Base-by-base conservation (phyloP, 2,888 invertebrate species). In the Macrosoma leucophasiata region DNA sequence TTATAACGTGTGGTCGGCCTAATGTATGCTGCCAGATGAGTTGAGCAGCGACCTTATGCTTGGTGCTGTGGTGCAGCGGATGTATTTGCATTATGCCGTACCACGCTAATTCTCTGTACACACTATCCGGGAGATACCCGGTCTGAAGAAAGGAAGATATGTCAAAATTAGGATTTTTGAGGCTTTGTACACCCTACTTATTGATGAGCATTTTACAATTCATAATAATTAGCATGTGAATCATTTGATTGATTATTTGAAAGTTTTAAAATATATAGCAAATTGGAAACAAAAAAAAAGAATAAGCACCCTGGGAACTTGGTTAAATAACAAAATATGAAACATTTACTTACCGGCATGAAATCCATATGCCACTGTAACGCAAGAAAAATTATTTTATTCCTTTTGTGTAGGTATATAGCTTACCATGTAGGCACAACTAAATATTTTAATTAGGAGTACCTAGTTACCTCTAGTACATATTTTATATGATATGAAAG, bases 311-410 rank as follows among this genome's bases (percentile, higher is more conserved):
- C n/a, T n/a, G n/a, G n/a, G 17, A 4, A 17, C 17, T 17, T 17
- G 7, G 7, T 24, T 17, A 27, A 27, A 23, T 27, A 21, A 24
- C 12, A 22, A 25, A 6, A 19, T 22, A 46, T 13, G 19, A 4
- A 15, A 13, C 9, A 11, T 3, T 18, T 21, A 64, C 70, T 68
- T 62, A 77, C 78, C 34, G 79, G 79, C 76, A 79, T 79, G 25
- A 79, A 79, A 46, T 79, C 79, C 79, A 79, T 79, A 47, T 79
- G 79, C 79, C 79, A 79, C 79, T 79, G 62, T 37, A 65, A 70
- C 36, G 24, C 37, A 43, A 43, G 10, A 33, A 23, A 26, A 28
- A 31, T 14, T 25, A 20, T 11, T 23, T 33, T 14, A 13, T 13
- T 25, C 11, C 5, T 7, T 8, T n/a, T 12, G 19, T 14, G 13